Conservation (phyloP, 2,888 invertebrate species). For the Pteria penguin region DNA sequence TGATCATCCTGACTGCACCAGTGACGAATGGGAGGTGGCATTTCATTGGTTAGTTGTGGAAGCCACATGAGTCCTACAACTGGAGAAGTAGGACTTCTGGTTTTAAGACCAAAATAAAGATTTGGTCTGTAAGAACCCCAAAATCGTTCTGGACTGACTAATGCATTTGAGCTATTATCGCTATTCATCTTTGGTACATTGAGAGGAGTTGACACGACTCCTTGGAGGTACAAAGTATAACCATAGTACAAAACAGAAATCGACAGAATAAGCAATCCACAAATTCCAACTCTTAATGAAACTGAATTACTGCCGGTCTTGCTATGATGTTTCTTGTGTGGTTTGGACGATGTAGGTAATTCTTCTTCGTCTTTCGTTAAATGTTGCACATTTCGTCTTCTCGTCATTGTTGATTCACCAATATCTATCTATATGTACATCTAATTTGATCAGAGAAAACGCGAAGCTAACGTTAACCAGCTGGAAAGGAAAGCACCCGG, state of each 20-base stretch:
- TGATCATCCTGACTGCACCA: constrained; percentile 85
- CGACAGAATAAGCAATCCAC: no score
- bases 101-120: constrained; percentile 85
- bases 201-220: constrained; percentile 66
- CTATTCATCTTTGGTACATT: constrained; percentile 64
- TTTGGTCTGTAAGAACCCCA: constrained; percentile 92
- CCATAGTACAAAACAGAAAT: constrained; percentile 5
- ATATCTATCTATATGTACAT: no score
- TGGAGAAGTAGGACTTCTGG: constrained; percentile 91
- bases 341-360: no score
- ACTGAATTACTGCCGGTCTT: no score
- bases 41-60: constrained; percentile 83
- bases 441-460: no score
- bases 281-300: no score
- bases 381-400: no score
- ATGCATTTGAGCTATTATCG: constrained; percentile 60
- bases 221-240: constrained; percentile 62
- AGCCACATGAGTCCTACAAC: constrained; percentile 99
- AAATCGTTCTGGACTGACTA: constrained; percentile 66
- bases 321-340: no score
- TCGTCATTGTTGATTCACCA: no score
- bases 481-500: no score
- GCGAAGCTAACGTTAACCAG: no score
- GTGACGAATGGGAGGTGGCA: constrained; percentile 87
- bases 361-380: no score